These are phyloP conservation scores for Megalops atlanticus DNA, from an alignment of 2,113 vertebrate genomes.

Conservation along the genomic window DNA sequence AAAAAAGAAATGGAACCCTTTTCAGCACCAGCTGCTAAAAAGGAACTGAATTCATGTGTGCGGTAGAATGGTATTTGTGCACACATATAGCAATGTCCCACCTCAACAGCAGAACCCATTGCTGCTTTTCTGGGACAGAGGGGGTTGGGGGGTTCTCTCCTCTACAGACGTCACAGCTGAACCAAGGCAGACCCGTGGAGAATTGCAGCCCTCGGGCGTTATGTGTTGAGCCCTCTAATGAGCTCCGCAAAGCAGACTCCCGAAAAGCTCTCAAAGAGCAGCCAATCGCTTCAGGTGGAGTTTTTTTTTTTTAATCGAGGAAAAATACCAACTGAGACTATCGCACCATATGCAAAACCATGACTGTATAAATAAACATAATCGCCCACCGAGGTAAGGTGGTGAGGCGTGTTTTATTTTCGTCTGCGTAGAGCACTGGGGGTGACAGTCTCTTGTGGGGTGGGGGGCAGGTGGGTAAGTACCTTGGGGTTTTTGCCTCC, in stretches of 20 bases:
- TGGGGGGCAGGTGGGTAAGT: conserved; percentile 25
- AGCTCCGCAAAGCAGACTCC: background rate
- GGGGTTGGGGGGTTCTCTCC: background rate
- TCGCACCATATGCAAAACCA: background rate
- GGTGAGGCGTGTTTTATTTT: background rate
- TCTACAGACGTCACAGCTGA: background rate
- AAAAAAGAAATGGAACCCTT: background rate
- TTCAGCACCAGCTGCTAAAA: background rate
- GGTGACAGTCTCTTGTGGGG: background rate
- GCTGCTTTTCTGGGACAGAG: background rate
- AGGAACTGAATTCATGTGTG: too few species aligned
- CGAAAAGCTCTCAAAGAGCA: background rate
- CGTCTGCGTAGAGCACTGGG: background rate
- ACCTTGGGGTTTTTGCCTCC: conserved; percentile 83
- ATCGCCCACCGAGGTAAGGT: background rate
- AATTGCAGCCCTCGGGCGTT: background rate
- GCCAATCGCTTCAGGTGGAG: background rate
- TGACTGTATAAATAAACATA: background rate
- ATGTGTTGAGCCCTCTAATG: background rate
- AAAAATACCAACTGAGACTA: background rate
- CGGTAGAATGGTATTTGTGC: background rate
- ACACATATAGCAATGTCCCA: background rate
- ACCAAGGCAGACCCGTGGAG: background rate
- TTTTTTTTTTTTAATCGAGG: background rate
- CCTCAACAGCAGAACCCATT: background rate